These are phyloP conservation scores for Desmodus rotundus DNA, from an alignment of 2,113 vertebrate genomes.

Conservation along the genomic window DNA sequence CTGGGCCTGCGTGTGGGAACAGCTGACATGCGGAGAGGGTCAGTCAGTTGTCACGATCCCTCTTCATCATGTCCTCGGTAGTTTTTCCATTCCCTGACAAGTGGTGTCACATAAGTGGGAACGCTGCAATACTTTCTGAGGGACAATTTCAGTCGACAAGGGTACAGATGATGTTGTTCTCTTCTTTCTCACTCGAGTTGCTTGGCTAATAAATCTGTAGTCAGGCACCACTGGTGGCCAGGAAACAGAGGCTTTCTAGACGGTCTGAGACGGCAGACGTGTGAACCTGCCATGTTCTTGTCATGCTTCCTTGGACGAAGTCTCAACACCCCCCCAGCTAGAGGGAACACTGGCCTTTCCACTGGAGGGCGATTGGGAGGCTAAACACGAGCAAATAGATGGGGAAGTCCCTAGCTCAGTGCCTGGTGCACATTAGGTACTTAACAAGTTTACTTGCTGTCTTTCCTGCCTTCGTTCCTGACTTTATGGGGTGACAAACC, in stretches of 20 bases:
- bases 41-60: background rate
- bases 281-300: background rate
- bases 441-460: background rate
- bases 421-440: background rate
- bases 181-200: background rate
- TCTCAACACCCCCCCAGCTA: background rate
- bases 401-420: background rate
- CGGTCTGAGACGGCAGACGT: background rate
- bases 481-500: background rate
- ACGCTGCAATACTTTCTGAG: background rate
- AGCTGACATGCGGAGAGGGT: background rate
- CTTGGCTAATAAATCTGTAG: background rate
- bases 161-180: background rate
- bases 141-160: background rate
- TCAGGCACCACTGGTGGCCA: background rate
- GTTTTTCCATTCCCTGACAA: background rate
- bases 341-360: background rate
- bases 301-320: background rate
- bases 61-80: background rate
- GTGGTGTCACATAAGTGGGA: background rate
- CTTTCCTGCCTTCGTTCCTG: background rate
- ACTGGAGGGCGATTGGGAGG: background rate
- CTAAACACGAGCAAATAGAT: background rate
- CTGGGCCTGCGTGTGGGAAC: rapidly evolving
- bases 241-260: background rate